Conservation (phyloP, 1,140 invertebrate species). For the Diachasma alloeum region DNA sequence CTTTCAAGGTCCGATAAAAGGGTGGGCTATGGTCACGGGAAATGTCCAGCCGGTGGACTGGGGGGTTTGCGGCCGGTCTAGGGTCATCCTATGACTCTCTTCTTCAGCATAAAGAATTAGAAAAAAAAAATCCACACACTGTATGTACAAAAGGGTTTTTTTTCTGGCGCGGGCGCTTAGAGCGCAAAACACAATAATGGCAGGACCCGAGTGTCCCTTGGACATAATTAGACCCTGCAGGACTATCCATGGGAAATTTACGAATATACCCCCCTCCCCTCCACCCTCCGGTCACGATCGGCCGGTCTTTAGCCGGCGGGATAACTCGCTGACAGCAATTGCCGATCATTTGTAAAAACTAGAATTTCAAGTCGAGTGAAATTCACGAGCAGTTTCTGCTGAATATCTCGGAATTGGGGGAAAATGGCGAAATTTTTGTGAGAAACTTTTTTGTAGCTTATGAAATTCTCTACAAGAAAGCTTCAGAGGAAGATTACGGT, state of each 20-base stretch:
- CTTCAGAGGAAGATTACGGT: too few species aligned
- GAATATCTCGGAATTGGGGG: too few species aligned
- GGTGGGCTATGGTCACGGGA: slow-evolving; percentile 43
- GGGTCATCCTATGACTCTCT: slow-evolving; percentile 56
- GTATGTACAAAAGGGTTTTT: neutral
- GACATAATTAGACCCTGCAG: slow-evolving; percentile 58
- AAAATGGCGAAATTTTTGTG: neutral
- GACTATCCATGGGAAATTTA: slow-evolving; percentile 59
- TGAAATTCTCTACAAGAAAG: neutral
- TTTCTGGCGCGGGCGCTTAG: slow-evolving; percentile 52
- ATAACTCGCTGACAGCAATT: neutral
- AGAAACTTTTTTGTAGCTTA: neutral
- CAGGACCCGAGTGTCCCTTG: slow-evolving; percentile 56
- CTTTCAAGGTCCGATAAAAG: neutral
- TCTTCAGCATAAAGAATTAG: neutral
- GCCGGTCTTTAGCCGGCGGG: neutral
- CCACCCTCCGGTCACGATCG: neutral
- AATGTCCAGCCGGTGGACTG: slow-evolving; percentile 46
- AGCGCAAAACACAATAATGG: slow-evolving; percentile 53
- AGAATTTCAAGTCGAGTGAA: neutral
- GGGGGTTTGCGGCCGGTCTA: slow-evolving; percentile 32
- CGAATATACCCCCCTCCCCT: slow-evolving; percentile 40
- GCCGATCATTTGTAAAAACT: neutral
- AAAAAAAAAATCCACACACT: neutral
- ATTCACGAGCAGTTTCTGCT: neutral